Base-by-base conservation (phyloP, 2,797 vertebrate species). In the Periophthalmus magnuspinnatus region DNA sequence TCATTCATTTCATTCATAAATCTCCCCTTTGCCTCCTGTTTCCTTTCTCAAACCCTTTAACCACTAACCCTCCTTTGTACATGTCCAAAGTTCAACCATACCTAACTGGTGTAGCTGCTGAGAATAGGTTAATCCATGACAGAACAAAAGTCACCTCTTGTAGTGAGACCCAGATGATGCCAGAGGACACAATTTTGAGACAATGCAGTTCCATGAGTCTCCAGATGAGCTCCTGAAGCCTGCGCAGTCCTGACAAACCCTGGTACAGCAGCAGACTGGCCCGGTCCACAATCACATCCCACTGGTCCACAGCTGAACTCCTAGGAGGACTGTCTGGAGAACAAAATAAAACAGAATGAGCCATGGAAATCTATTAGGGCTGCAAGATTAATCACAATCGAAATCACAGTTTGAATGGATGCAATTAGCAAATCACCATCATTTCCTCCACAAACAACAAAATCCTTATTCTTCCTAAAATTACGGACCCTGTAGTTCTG, bases 201-300 rank as follows among this genome's bases (percentile, higher is more conserved):
- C 92, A 90, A 70, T 94, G 94, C 60, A 94, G 91, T 78, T 96
- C 94, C 81, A 95, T 81, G 48, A 94, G 9, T 60, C 87, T 88
- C 93, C 94, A 94, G 72, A 75, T 60, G 41, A 92, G 82, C 32
- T 89, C 92, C 80, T 93, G 95, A 16, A 83, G 70, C 67, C 62
- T 84, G 21, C 75, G 60, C 28, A 94, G 54, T 22, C 81, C 85
- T 48, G 72, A 80, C 68, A 94, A 71, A 69, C 84, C 74, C 62
- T 90, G 91, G 76, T 92, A 67, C 24, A 93, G 80, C 45, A 93
- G 76, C 69, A 89, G 67, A 1, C 90, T 86, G 3, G 90, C 82
- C 59, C 84, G 84, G 68, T 95, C 91, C 62, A 93, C 83, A 5
- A 92, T 89, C 38, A 82, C 48, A 28, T 75, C 28, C 93, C 93